These are phyloP conservation scores for Falco concolor DNA, from an alignment of 2,797 vertebrate genomes.

Conservation along the genomic window DNA sequence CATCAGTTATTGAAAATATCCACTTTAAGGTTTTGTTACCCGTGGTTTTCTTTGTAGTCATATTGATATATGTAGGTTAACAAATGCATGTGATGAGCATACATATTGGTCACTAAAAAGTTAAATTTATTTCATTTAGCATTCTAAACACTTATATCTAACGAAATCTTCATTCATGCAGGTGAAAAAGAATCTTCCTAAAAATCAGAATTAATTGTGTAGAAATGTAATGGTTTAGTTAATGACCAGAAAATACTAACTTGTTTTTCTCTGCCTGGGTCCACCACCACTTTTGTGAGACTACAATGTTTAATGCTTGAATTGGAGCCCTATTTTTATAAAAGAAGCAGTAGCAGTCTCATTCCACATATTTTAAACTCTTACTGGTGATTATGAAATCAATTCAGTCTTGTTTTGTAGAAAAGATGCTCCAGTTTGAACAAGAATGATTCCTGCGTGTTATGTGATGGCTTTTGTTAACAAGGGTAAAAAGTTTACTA, in stretches of 20 bases:
- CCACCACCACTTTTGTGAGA: background rate
- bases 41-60: background rate
- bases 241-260: background rate
- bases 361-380: background rate
- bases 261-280: background rate
- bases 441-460: background rate
- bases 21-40: background rate
- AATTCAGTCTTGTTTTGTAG: background rate
- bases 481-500: background rate
- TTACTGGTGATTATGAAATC: background rate
- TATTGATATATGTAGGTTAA: background rate
- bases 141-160: background rate
- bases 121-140: background rate
- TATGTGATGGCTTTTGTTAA: background rate
- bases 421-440: background rate
- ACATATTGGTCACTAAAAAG: background rate
- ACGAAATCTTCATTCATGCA: background rate
- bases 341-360: background rate
- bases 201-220: background rate
- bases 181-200: background rate
- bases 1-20: background rate
- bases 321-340: background rate
- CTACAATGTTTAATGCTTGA: background rate
- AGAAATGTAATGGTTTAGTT: background rate
- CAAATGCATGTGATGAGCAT: background rate